A percentile compares a stretch with the other conserved stretches of the same genome.
Conservation (phyloP, 92 coral and sea anemone genomes). For the Muricea muricata region DNA sequence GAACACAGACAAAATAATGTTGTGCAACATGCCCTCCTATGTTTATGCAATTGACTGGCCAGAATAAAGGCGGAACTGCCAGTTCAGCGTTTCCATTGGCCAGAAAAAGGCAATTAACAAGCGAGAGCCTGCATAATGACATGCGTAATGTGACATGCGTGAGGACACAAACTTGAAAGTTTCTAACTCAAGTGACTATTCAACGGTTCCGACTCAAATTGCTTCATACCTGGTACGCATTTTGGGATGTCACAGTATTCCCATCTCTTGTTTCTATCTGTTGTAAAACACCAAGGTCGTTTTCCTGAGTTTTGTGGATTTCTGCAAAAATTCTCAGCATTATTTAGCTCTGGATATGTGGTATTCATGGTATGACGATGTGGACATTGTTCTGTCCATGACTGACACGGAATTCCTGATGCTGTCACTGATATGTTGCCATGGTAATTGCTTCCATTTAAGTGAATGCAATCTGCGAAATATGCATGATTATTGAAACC, state of each 20-base stretch:
- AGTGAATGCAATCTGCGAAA: not conserved
- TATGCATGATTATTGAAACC: too few relatives aligned
- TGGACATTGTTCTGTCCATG: constrained; percentile 18
- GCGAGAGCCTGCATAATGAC: too few relatives aligned
- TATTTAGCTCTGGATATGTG: constrained; percentile 1
- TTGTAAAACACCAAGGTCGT: constrained; percentile 21
- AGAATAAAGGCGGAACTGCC: too few relatives aligned
- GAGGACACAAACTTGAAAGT: too few relatives aligned
- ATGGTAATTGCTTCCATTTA: constrained; percentile 13
- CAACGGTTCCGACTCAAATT: too few relatives aligned
- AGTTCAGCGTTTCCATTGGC: too few relatives aligned
- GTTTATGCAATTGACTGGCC: too few relatives aligned
- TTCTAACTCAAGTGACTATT: too few relatives aligned
- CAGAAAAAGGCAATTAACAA: too few relatives aligned
- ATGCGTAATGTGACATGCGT: too few relatives aligned
- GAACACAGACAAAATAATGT: too few relatives aligned
- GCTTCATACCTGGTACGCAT: constrained; percentile 3
- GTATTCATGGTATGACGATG: constrained; percentile 16
- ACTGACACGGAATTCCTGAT: constrained; percentile 4
- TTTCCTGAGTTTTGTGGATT: constrained; percentile 6
- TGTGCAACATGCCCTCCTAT: too few relatives aligned
- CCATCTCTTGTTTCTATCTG: constrained; percentile 11
- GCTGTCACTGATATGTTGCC: constrained; percentile 15
- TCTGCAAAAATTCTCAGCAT: constrained; percentile 2
- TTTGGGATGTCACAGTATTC: constrained; percentile 5